Percentiles rank a stretch among this genome's conserved stretches.
Evolutionary conservation across 2,797 vertebrate genomes (phyloP).

Genomic region (Prionace glauca): DNA sequence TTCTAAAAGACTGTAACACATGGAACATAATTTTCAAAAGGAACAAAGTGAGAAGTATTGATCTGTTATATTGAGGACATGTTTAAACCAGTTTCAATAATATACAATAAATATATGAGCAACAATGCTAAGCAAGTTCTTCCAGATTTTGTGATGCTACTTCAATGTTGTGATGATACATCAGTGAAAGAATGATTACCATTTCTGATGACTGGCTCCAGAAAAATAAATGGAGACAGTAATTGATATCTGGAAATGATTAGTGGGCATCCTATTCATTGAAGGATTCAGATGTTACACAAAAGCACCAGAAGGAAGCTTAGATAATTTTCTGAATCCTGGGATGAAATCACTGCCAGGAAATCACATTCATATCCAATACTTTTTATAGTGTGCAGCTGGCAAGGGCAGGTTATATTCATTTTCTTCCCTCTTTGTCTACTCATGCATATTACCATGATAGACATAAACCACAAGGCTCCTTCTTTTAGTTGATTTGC

Average conservation of each 20-base stretch:
- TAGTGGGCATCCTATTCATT: neutral
- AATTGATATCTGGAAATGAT: neutral
- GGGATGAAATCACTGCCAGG: neutral
- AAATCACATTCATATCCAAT: neutral
- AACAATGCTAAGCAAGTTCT: neutral
- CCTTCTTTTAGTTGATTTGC: neutral
- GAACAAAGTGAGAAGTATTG: neutral
- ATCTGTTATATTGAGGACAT: neutral
- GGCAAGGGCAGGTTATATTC: neutral
- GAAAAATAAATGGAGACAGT: neutral
- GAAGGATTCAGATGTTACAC: neutral
- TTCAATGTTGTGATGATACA: neutral
- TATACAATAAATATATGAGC: neutral
- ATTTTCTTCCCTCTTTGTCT: neutral
- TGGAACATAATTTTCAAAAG: neutral
- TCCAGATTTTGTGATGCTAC: neutral
- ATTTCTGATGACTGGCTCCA: neutral
- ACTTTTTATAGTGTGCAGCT: neutral
- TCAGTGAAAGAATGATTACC: neutral
- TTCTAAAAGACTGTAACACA: neutral
- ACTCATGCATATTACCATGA: neutral
- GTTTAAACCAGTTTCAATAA: neutral
- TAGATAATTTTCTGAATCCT: neutral
- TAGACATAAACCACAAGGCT: neutral
- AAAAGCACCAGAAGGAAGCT: slow-evolving; percentile 4